Base-by-base conservation (phyloP, 1,140 invertebrate genomes). In the Halesus radiatus region DNA sequence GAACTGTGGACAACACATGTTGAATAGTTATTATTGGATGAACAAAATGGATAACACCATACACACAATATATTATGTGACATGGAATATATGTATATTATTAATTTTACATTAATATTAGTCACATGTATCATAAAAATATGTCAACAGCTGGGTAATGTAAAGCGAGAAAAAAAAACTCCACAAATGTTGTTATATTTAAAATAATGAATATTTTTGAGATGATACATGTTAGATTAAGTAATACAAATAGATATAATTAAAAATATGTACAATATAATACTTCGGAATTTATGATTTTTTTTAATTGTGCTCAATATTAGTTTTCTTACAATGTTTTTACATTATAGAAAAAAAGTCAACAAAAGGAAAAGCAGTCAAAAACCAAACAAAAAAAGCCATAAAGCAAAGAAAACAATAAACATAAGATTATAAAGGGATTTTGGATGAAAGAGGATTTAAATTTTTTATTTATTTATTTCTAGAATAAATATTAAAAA, bases 211-310 rank as follows among this genome's bases (percentile, higher is more conserved):
- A 13, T 60, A 68, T 20, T 37, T 16, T 1, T 37, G 64, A 68
- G 64, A 18, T 60, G 56, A 60, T 7, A 68, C 64, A 68, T 68
- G 50, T 68, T 50, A 68, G 50, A 68, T 68, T 68, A 13, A 50
- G 50, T 29, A 29, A 37, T 68, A 68, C 20, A 68, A 50, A 68
- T 18, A 0, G 23, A 20, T 45, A 45, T 45, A 13, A 45, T 45
- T 45, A 13, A 45, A 0, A 45, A 45, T 66, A 66, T 29, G 22
- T 32, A 66, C n/a, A 66, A 26, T 20, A 20, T 23, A n/a, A 26
- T 54, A 54, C 26, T 22, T 16, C 56, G 74, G 74, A 76, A 76
- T 76, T 76, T 76, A 76, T 76, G 76, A 78, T 78, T 78, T 70
- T 68, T 52, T 78, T 45, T 78, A 26, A 66, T 66, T 29, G 45